Evolutionary conservation across 2,797 vertebrate genomes (phyloP).

Genomic region (Muscicapa striata): DNA sequence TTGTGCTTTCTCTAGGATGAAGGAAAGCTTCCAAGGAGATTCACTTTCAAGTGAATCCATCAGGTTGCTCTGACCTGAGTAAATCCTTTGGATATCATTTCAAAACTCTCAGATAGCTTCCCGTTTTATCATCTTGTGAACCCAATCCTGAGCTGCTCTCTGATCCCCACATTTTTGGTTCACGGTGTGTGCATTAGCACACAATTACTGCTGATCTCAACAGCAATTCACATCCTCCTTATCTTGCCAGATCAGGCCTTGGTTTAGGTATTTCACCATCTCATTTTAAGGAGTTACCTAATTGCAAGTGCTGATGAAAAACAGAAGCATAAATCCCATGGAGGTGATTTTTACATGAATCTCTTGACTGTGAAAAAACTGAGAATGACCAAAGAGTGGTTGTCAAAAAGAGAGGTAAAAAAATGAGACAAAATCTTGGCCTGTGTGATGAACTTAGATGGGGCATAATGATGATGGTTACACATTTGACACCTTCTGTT

Average conservation of each 20-base stretch:
- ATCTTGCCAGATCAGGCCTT: slow-evolving; percentile 24
- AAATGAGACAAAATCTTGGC: neutral
- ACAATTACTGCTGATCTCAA: neutral
- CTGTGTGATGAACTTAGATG: neutral
- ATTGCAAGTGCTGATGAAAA: neutral
- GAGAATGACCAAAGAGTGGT: neutral
- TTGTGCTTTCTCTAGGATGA: neutral
- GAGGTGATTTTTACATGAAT: neutral
- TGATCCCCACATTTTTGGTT: neutral
- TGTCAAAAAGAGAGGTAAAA: neutral
- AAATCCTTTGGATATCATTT: slow-evolving; percentile 29
- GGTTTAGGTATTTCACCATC: slow-evolving; percentile 11
- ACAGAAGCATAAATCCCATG: neutral
- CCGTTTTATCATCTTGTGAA: slow-evolving; percentile 32
- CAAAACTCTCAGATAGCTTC: neutral
- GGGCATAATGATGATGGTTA: neutral
- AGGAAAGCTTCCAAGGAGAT: slow-evolving; percentile 15
- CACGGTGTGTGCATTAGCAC: rapidly evolving
- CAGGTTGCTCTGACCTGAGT: slow-evolving; percentile 3
- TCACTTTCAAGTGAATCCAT: slow-evolving; percentile 33
- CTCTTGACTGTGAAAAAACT: neutral
- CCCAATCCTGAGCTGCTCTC: neutral
- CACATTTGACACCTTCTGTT: neutral
- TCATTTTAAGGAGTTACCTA: neutral
- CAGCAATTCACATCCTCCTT: rapidly evolving